A percentile compares a stretch with the other conserved stretches of the same genome.
Conservation (phyloP, 2,797 vertebrate species). For the Tauraco hartlaubi region DNA sequence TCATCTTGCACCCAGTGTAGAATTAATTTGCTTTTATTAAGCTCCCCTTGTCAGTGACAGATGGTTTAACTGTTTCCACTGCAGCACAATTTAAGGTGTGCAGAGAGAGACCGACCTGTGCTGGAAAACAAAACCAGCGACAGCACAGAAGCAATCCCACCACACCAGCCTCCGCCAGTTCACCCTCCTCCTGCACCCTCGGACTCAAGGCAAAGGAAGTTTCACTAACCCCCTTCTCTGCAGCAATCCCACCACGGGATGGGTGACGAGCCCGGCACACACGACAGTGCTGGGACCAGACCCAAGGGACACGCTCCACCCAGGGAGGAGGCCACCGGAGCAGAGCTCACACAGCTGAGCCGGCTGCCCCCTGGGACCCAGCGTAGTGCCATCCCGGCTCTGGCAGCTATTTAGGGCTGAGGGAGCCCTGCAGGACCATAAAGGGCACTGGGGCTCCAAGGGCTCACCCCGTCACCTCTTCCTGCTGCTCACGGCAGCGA, state of each 20-base stretch:
- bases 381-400: not conserved
- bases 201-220: too few relatives aligned
- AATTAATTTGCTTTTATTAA: not conserved
- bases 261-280: not conserved
- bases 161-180: not conserved
- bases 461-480: not conserved
- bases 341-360: fast-evolving
- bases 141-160: not conserved
- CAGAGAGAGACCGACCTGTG: not conserved
- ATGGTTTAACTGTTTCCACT: not conserved
- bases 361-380: not conserved
- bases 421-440: not conserved
- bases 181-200: not conserved
- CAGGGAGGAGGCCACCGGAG: fast-evolving
- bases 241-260: not conserved
- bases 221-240: fast-evolving
- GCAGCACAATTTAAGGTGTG: not conserved
- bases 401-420: not conserved
- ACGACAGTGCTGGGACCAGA: too few relatives aligned
- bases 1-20: not conserved
- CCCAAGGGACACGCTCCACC: not conserved
- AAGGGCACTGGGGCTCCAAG: not conserved
- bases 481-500: fast-evolving
- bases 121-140: not conserved
- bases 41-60: not conserved